Conservation (phyloP, 2,888 invertebrate species). For the Dinocampus coccinellae region DNA sequence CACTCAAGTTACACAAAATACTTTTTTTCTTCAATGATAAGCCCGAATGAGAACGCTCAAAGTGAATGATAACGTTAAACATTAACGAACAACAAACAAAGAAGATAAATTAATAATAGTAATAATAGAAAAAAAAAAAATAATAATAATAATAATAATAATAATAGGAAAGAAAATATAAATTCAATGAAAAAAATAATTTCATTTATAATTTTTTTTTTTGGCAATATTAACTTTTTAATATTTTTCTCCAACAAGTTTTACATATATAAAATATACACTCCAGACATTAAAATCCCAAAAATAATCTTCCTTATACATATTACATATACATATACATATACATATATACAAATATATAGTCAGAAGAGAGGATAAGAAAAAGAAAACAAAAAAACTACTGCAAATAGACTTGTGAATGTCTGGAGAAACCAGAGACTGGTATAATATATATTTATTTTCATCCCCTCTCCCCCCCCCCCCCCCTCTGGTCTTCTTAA, state of each 20-base stretch:
- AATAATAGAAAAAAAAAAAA: neutral
- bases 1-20: too few relatives aligned
- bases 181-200: neutral
- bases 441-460: neutral
- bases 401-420: neutral
- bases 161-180: too few relatives aligned
- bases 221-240: neutral
- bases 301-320: too few relatives aligned
- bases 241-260: neutral
- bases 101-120: neutral
- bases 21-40: too few relatives aligned
- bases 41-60: conserved; percentile 2
- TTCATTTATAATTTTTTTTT: neutral
- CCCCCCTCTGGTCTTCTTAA: too few relatives aligned
- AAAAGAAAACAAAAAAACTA: neutral
- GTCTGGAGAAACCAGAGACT: too few relatives aligned
- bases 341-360: too few relatives aligned
- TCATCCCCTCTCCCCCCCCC: too few relatives aligned
- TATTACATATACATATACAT: too few relatives aligned
- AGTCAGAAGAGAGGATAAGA: neutral
- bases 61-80: neutral
- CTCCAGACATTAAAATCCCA: neutral
- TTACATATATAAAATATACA: neutral
- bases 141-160: neutral
- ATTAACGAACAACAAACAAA: neutral